A percentile compares a stretch with the other conserved stretches of the same genome.
phyloP scores from a whole-genome alignment of 2,797 vertebrate species.

The Sebastes trivittatus region DNA sequence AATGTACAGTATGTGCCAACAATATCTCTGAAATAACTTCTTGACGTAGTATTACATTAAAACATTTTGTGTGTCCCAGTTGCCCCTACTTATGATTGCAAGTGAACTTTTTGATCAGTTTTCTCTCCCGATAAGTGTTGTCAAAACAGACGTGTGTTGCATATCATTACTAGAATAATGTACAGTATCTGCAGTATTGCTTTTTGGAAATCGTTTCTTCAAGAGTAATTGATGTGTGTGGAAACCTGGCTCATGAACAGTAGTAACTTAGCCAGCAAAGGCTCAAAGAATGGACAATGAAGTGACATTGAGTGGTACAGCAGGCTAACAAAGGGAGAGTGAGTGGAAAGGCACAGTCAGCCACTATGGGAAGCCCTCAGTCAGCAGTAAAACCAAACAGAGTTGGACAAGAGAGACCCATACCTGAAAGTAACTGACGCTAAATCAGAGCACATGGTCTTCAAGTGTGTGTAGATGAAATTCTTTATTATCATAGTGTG shows the following conservation, averaged over 20 bases:
- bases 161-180: neutral
- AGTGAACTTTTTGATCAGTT: neutral
- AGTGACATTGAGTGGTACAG: neutral
- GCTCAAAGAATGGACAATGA: slow-evolving; percentile 19
- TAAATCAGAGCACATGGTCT: slow-evolving; percentile 18
- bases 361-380: slow-evolving; percentile 13
- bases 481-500: slow-evolving; percentile 88
- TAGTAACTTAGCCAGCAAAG: slow-evolving; percentile 4
- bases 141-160: neutral
- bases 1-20: neutral
- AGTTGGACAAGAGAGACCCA: neutral
- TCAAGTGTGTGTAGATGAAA: slow-evolving; percentile 81
- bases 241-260: neutral
- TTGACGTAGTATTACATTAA: neutral
- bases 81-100: neutral
- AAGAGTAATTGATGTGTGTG: neutral
- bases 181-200: neutral
- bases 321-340: slow-evolving; percentile 23
- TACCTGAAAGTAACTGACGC: neutral
- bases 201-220: neutral
- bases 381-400: slow-evolving; percentile 35
- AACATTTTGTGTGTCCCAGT: neutral
- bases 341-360: slow-evolving; percentile 28
- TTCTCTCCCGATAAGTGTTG: neutral
- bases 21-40: neutral